phyloP scores from a whole-genome alignment of 2,113 vertebrate species.

The Morone chrysops region DNA sequence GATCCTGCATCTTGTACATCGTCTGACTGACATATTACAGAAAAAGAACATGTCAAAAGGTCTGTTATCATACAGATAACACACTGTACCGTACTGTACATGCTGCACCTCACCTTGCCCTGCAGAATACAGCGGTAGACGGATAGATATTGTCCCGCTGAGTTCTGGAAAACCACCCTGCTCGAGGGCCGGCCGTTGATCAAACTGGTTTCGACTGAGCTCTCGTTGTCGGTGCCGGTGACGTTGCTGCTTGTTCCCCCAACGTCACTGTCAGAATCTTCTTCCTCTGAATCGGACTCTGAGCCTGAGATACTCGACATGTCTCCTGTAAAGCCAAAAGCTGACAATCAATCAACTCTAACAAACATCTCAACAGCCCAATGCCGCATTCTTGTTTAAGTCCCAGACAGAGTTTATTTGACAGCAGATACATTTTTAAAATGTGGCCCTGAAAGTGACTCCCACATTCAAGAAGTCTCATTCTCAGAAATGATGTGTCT shows the following conservation, averaged over 20 bases:
- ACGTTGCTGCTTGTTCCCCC: slow-evolving; percentile 47
- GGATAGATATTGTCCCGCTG: slow-evolving; percentile 86
- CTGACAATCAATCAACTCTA: background rate
- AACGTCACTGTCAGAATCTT: slow-evolving; percentile 67
- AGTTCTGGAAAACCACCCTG: slow-evolving; percentile 88
- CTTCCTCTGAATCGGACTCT: slow-evolving; percentile 87
- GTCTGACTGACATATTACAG: slow-evolving; percentile 52
- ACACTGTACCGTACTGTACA: background rate
- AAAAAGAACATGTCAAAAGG: background rate
- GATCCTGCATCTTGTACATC: slow-evolving; percentile 72
- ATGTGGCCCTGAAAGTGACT: too few relatives aligned
- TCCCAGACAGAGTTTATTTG: too few relatives aligned
- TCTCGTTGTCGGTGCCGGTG: slow-evolving; percentile 18
- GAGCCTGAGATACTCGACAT: slow-evolving; percentile 97
- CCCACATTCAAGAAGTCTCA: too few relatives aligned
- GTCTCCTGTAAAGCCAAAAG: slow-evolving; percentile 85
- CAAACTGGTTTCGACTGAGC: slow-evolving; percentile 34
- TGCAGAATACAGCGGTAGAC: slow-evolving; percentile 88
- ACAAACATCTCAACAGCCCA: background rate
- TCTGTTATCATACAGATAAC: background rate
- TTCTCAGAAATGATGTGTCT: too few relatives aligned
- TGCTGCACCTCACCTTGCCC: slow-evolving; percentile 81
- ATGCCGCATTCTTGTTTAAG: background rate
- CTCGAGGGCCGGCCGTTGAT: slow-evolving; percentile 64
- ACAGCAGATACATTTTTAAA: too few relatives aligned